These are phyloP conservation scores for Halcyon leucocephala DNA, from an alignment of 2,797 vertebrate species.

Conservation along the genomic window DNA sequence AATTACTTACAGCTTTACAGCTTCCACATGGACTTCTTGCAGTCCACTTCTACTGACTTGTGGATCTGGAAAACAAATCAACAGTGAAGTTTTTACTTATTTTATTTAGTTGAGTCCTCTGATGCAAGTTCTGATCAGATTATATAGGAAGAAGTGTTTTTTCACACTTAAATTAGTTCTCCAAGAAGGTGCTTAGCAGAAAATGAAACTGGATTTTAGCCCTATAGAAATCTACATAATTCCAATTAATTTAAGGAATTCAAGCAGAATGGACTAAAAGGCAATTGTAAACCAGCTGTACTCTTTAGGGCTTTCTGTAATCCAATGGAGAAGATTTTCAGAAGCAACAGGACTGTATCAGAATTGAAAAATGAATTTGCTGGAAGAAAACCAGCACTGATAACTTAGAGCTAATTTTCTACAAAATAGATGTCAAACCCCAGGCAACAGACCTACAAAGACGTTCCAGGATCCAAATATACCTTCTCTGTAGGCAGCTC, in stretches of 20 bases:
- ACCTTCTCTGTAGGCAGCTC: neutral
- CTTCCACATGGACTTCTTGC: neutral
- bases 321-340: neutral
- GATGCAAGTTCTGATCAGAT: neutral
- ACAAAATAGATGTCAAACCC: neutral
- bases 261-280: neutral
- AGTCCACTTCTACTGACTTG: neutral
- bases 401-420: neutral
- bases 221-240: neutral
- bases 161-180: neutral
- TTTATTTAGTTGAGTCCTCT: neutral
- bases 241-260: slow-evolving; percentile 1
- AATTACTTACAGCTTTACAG: neutral
- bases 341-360: neutral
- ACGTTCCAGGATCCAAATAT: neutral
- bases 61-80: neutral
- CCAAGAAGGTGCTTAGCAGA: neutral
- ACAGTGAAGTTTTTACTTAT: neutral
- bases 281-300: neutral
- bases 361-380: neutral
- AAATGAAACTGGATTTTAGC: neutral
- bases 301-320: neutral
- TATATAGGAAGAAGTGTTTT: neutral
- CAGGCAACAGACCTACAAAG: neutral
- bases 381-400: neutral